These are phyloP conservation scores for Amphiduros pacificus DNA, from an alignment of 2,888 invertebrate genomes.

Conservation along the genomic window DNA sequence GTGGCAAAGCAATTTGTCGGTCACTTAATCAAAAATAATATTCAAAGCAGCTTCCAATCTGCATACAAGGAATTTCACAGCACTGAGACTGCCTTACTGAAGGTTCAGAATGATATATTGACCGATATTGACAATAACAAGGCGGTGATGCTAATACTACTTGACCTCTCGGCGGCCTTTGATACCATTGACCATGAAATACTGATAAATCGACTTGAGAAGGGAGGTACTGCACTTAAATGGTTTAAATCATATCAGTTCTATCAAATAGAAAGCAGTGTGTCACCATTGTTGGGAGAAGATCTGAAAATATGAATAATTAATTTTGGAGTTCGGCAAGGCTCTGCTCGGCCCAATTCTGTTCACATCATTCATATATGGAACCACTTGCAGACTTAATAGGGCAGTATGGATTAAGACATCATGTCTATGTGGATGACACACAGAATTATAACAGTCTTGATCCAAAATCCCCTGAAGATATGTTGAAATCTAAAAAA, in stretches of 20 bases:
- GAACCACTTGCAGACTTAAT: too few species aligned
- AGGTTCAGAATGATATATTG: neutral
- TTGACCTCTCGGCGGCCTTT: slow-evolving; percentile 1
- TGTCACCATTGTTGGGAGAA: too few species aligned
- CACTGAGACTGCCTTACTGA: neutral
- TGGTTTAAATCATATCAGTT: neutral
- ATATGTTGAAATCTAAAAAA: too few species aligned
- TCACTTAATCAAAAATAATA: neutral
- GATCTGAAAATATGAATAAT: too few species aligned
- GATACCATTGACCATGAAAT: neutral
- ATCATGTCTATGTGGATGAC: too few species aligned
- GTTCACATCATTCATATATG: too few species aligned
- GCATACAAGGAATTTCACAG: neutral
- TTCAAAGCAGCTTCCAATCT: neutral
- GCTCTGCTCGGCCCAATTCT: too few species aligned
- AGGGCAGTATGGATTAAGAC: too few species aligned
- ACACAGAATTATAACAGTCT: too few species aligned
- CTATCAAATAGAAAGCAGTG: too few species aligned
- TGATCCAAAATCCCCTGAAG: too few species aligned
- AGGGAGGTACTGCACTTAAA: neutral
- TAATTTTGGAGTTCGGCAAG: too few species aligned
- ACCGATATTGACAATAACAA: neutral
- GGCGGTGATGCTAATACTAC: neutral
- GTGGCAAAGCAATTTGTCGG: neutral
- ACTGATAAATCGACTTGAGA: neutral